Evolutionary conservation across 2,888 invertebrate species (phyloP).

Genomic region (Microdon myrmicae): DNA sequence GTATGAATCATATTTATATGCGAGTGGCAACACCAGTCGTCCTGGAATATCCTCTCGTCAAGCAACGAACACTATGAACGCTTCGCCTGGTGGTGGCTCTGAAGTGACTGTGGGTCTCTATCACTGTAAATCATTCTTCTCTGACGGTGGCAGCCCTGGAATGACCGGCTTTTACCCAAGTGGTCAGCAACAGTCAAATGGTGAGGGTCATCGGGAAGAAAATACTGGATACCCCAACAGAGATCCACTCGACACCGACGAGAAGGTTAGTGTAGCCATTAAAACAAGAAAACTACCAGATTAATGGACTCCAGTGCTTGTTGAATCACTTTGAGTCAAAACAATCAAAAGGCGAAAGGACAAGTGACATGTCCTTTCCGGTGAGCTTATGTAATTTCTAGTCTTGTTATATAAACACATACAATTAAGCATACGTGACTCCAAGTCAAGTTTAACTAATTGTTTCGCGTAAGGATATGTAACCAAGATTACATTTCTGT

Average conservation of each 20-base stretch:
- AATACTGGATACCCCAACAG: slow-evolving; percentile 20
- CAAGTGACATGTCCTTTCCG: slow-evolving; percentile 31
- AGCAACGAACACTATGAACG: slow-evolving; percentile 27
- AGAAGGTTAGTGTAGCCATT: slow-evolving; percentile 44
- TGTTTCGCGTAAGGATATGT: too few species aligned
- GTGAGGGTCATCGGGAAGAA: slow-evolving; percentile 38
- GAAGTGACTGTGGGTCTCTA: slow-evolving; percentile 39
- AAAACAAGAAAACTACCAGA: slow-evolving; percentile 45
- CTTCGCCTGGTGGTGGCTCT: slow-evolving; percentile 24
- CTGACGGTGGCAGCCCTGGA: slow-evolving; percentile 42
- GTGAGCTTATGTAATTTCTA: slow-evolving; percentile 41
- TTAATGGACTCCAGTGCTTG: slow-evolving; percentile 29
- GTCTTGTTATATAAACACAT: slow-evolving; percentile 35
- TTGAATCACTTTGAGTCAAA: slow-evolving; percentile 8
- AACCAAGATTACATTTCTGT: too few species aligned
- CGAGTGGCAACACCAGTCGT: slow-evolving; percentile 30
- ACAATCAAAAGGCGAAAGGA: slow-evolving; percentile 40
- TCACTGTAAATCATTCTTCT: slow-evolving; percentile 49
- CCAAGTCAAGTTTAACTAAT: slow-evolving; percentile 40
- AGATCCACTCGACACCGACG: slow-evolving; percentile 28
- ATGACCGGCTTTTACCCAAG: slow-evolving; percentile 39
- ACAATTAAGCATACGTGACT: slow-evolving; percentile 10
- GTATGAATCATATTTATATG: slow-evolving; percentile 47
- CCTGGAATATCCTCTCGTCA: slow-evolving; percentile 38
- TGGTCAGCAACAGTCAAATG: slow-evolving; percentile 30